Conservation (phyloP, 2,113 vertebrate genomes). For the Tyto alba region DNA sequence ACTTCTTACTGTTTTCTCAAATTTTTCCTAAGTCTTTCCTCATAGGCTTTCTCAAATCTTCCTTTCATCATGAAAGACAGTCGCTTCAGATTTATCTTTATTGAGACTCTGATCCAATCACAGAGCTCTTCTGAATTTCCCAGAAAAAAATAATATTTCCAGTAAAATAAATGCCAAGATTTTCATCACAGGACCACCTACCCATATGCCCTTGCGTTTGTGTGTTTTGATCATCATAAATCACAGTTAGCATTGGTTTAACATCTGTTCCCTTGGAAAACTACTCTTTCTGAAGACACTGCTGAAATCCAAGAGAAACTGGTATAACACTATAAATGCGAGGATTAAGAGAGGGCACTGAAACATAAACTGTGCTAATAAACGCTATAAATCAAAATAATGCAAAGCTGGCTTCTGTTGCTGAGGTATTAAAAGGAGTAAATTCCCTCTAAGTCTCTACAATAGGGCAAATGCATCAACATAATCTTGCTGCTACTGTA, state of each 20-base stretch:
- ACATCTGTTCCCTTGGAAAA: neutral
- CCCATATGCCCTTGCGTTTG: fast-evolving
- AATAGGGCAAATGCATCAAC: conserved; percentile 18
- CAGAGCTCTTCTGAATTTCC: neutral
- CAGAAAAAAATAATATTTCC: neutral
- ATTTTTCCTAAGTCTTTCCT: neutral
- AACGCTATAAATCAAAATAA: conserved; percentile 39
- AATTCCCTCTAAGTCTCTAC: neutral
- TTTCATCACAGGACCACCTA: neutral
- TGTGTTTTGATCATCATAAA: neutral
- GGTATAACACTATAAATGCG: neutral
- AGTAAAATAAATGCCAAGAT: neutral
- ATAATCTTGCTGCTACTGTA: conserved; percentile 22
- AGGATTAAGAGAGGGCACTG: neutral
- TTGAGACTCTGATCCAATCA: neutral
- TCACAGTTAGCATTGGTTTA: neutral
- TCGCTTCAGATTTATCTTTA: neutral
- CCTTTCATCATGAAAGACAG: neutral
- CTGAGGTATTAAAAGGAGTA: neutral
- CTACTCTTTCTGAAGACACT: neutral
- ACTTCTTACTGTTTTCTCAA: neutral
- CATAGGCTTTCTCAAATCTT: neutral
- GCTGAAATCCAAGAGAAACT: neutral
- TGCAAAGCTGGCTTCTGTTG: neutral
- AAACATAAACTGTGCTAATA: conserved; percentile 18